A percentile compares a stretch with the other conserved stretches of the same genome.
Conservation (phyloP, 1,140 invertebrate genomes). For the Drosophila ambigua region DNA sequence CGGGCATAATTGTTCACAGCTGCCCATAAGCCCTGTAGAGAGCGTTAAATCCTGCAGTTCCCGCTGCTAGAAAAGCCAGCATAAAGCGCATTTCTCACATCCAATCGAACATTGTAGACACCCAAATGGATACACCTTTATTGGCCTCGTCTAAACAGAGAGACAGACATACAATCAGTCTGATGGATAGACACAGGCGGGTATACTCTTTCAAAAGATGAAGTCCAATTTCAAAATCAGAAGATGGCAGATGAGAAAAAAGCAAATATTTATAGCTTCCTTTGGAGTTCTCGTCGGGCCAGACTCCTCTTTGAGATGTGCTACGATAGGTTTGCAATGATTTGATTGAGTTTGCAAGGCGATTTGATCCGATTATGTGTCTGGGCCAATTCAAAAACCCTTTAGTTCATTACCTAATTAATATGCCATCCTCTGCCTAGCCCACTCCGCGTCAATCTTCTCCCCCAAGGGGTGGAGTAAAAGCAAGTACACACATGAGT, state of each 20-base stretch:
- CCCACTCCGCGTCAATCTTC: too few relatives aligned
- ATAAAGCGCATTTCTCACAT: slow-evolving; percentile 50
- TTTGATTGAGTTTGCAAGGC: slow-evolving; percentile 23
- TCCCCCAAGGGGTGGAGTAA: neutral
- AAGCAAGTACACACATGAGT: slow-evolving; percentile 12
- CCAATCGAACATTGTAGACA: slow-evolving; percentile 8
- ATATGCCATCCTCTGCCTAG: slow-evolving; percentile 13
- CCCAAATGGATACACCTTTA: slow-evolving; percentile 22
- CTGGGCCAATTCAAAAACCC: slow-evolving; percentile 31
- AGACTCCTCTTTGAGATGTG: neutral
- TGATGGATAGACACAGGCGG: slow-evolving; percentile 22
- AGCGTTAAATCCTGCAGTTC: neutral
- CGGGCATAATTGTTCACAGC: slow-evolving; percentile 48
- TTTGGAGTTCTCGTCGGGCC: neutral
- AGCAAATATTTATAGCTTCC: slow-evolving; percentile 48
- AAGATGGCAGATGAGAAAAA: slow-evolving; percentile 22
- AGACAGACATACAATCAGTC: slow-evolving; percentile 34
- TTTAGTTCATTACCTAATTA: slow-evolving; percentile 46
- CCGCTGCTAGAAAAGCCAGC: too few relatives aligned
- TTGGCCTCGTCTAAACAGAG: slow-evolving; percentile 29
- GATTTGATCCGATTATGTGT: slow-evolving; percentile 23
- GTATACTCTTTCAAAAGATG: too few relatives aligned
- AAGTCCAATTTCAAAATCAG: slow-evolving; percentile 27
- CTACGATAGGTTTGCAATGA: slow-evolving; percentile 2
- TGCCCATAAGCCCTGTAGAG: slow-evolving; percentile 17